phyloP scores from a whole-genome alignment of 2,113 vertebrate species.

The Chlorodrepanis virens region DNA sequence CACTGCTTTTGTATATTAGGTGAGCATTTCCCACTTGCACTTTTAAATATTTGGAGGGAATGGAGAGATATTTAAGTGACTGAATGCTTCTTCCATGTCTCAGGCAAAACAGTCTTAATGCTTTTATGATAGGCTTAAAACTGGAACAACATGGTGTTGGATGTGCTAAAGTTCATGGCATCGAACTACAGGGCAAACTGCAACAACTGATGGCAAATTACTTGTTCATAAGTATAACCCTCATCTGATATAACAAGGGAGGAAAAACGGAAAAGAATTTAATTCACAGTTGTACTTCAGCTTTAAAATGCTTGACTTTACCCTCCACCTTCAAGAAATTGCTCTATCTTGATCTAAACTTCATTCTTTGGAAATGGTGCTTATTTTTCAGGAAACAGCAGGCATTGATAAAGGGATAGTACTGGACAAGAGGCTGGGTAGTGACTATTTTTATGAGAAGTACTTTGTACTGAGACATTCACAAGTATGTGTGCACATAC shows the following conservation, averaged over 20 bases:
- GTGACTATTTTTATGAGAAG: not conserved
- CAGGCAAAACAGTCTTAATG: not conserved
- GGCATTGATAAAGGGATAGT: not conserved
- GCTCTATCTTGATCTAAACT: not conserved
- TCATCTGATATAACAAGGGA: not conserved
- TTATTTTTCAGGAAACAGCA: not conserved
- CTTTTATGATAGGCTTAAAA: conserved; percentile 1
- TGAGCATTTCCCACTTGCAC: not conserved
- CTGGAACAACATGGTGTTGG: not conserved
- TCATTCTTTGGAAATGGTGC: not conserved
- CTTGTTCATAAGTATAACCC: not conserved
- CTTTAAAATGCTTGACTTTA: not conserved
- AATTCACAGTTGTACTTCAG: accelerated
- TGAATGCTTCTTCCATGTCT: not conserved
- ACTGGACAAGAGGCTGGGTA: not conserved
- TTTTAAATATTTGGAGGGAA: not conserved
- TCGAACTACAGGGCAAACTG: not conserved
- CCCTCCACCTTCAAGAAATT: not conserved
- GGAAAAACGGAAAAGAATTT: not conserved
- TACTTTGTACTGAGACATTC: not conserved
- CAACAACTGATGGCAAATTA: not conserved
- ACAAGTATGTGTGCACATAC: not conserved
- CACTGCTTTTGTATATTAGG: not conserved
- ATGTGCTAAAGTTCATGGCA: not conserved
- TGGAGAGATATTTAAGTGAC: not conserved